Percentiles rank a stretch among this genome's conserved stretches.
These are phyloP conservation scores for Panagrolaimus sp. DNA, from an alignment of 1,140 invertebrate genomes.

Conservation along the genomic window DNA sequence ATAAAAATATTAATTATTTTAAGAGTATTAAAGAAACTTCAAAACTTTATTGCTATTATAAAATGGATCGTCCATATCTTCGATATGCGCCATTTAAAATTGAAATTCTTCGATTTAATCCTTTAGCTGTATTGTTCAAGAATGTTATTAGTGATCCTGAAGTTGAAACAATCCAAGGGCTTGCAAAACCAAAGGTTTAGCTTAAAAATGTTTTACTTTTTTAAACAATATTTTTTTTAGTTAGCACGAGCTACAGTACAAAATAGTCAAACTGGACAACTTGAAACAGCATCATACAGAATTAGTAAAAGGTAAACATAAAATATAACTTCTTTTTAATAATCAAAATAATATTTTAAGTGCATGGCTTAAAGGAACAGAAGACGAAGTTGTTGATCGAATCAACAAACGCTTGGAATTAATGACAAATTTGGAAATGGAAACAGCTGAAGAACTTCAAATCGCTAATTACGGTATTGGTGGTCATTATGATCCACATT, in stretches of 20 bases:
- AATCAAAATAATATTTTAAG: constrained; percentile 26
- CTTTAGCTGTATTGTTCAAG: constrained; percentile 76
- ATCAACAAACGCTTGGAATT: constrained; percentile 42
- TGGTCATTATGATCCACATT: constrained; percentile 68
- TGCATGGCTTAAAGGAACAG: constrained; percentile 44
- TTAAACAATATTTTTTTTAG: constrained; percentile 64
- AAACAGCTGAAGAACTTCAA: constrained; percentile 78
- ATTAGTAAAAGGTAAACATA: constrained; percentile 89
- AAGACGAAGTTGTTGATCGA: constrained; percentile 39
- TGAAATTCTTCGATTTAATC: constrained; percentile 75
- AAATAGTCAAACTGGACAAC: constrained; percentile 82
- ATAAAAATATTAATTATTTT: constrained; percentile 9
- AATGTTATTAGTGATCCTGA: constrained; percentile 80
- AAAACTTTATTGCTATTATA: constrained; percentile 69
- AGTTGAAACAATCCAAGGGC: constrained; percentile 76
- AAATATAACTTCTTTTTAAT: background rate
- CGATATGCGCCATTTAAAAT: constrained; percentile 78
- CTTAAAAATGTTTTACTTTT: constrained; percentile 1
- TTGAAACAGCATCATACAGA: constrained; percentile 85
- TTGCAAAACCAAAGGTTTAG: constrained; percentile 75
- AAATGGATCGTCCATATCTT: constrained; percentile 68
- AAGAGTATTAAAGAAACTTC: constrained; percentile 36
- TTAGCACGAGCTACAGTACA: constrained; percentile 90
- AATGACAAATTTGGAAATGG: constrained; percentile 76
- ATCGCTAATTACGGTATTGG: constrained; percentile 67